These are phyloP conservation scores for Eretmocerus hayati DNA, from an alignment of 2,888 invertebrate species.

Conservation along the genomic window DNA sequence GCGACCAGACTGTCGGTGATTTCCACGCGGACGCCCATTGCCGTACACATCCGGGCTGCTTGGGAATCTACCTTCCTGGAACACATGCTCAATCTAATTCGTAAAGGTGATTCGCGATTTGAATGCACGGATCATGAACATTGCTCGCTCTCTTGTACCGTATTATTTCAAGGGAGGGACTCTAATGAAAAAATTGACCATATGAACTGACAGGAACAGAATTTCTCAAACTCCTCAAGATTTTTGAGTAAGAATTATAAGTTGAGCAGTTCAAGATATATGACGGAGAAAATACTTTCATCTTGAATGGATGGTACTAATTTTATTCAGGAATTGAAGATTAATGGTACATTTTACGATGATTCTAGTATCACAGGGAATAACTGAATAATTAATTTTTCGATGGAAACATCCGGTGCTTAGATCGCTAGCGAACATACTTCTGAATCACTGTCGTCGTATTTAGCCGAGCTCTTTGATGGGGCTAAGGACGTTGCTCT, in stretches of 20 bases:
- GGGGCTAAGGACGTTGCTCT: slow-evolving; percentile 30
- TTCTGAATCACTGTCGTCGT: slow-evolving; percentile 43
- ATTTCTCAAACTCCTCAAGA: too few relatives aligned
- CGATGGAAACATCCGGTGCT: slow-evolving; percentile 2
- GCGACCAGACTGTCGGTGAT: slow-evolving; percentile 1
- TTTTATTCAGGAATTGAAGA: too few relatives aligned
- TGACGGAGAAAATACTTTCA: too few relatives aligned
- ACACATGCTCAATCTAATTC: slow-evolving; percentile 33
- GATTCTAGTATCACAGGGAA: background rate
- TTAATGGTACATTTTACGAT: too few relatives aligned
- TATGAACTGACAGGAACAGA: too few relatives aligned
- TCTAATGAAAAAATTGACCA: too few relatives aligned
- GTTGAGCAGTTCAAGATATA: too few relatives aligned
- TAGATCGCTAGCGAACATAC: slow-evolving; percentile 30
- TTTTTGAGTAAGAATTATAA: too few relatives aligned
- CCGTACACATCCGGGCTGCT: slow-evolving; percentile 35
- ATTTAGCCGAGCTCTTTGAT: slow-evolving; percentile 34
- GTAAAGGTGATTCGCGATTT: slow-evolving; percentile 10
- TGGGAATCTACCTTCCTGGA: slow-evolving; percentile 36
- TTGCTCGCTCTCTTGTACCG: background rate
- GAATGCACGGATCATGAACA: background rate
- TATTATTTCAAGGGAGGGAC: too few relatives aligned
- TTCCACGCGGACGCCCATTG: background rate
- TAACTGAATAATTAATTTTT: slow-evolving; percentile 1
- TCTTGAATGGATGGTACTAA: too few relatives aligned